Conservation (phyloP, 2,888 invertebrate genomes). For the Heliothis peltigera region DNA sequence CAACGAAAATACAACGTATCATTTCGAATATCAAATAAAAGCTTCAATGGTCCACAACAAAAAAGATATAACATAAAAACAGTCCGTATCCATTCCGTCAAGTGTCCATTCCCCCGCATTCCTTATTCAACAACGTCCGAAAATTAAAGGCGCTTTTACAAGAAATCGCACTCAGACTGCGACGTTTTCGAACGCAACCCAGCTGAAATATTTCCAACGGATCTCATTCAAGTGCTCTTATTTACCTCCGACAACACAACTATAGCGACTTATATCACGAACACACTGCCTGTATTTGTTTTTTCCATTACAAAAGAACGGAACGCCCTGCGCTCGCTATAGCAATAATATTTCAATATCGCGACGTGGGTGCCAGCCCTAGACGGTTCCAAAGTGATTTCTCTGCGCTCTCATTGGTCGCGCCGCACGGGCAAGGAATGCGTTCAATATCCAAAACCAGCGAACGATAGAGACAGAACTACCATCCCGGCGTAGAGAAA, state of each 20-base stretch:
- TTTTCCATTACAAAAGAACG: conserved; percentile 87
- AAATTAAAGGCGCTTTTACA: conserved; percentile 84
- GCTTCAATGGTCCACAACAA: conserved; percentile 54
- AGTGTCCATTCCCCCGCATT: conserved; percentile 77
- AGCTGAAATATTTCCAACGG: conserved; percentile 82
- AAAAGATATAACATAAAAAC: conserved; percentile 52
- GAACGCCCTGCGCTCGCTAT: conserved; percentile 81
- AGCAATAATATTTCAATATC: conserved; percentile 89
- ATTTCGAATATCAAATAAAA: conserved; percentile 39
- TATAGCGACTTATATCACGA: conserved; percentile 67
- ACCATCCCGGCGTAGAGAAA: background rate
- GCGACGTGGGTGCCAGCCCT: conserved; percentile 78
- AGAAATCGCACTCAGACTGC: conserved; percentile 86
- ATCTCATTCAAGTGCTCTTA: conserved; percentile 81
- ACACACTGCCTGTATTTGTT: conserved; percentile 80
- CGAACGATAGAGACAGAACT: conserved; percentile 69
- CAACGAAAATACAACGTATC: conserved; percentile 1
- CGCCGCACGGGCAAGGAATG: conserved; percentile 52
- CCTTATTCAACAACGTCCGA: conserved; percentile 87
- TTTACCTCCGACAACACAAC: conserved; percentile 73
- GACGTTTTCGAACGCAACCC: conserved; percentile 68
- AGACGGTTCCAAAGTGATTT: conserved; percentile 82
- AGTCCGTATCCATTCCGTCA: conserved; percentile 64
- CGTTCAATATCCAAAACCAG: conserved; percentile 77
- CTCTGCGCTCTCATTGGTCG: conserved; percentile 79